Evolutionary conservation across 2,888 invertebrate genomes (phyloP), one percentile per base, ranked within the genome.

Genomic region (Erannis defoliaria): DNA sequence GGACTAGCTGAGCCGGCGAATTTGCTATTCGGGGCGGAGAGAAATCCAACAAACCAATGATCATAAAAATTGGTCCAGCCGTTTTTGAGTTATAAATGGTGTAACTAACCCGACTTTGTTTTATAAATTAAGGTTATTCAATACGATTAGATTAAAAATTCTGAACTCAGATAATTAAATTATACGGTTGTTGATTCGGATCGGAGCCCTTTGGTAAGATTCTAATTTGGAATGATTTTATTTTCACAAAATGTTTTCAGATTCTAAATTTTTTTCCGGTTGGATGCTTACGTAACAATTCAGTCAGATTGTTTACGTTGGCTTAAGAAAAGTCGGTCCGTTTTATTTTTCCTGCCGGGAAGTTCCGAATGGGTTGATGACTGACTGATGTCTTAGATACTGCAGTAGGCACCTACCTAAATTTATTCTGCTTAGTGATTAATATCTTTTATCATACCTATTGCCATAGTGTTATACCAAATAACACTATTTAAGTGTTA

Each of bases 251-350:
- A 48, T 37, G 37, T 42, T 55, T 54, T 60, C 45, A 46, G 26
- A 23, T 55, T 38, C 55, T 31, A 19, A 31, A 33, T 18, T 51
- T 45, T 54, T 55, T 61, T 55, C 51, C 61, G 38, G 37, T 38
- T 23, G 43, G 23, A 16, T 55, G 55, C 26, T 50, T 45, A 46
- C 31, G 60, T 18, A 55, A 50, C 45, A 35, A 29, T 21, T 31
- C 48, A 18, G 35, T 19, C 40, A 23, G 33, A 42, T 35, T 61
- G 55, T 61, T 60, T 60, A 49, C 23, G 50, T 61, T 53, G 53
- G 31, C 35, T 38, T 45, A 50, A n/a, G 26, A 38, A 45, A 43
- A 42, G 40, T 57, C 23, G 33, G 5, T 46, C 5, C 54, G 26
- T 50, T 45, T 61, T 45, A 61, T 31, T 50, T 60, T 54, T 35